Evolutionary conservation across 2,888 invertebrate species (phyloP), one percentile per base, ranked within the genome.

Genomic region (Mystacides longicornis): DNA sequence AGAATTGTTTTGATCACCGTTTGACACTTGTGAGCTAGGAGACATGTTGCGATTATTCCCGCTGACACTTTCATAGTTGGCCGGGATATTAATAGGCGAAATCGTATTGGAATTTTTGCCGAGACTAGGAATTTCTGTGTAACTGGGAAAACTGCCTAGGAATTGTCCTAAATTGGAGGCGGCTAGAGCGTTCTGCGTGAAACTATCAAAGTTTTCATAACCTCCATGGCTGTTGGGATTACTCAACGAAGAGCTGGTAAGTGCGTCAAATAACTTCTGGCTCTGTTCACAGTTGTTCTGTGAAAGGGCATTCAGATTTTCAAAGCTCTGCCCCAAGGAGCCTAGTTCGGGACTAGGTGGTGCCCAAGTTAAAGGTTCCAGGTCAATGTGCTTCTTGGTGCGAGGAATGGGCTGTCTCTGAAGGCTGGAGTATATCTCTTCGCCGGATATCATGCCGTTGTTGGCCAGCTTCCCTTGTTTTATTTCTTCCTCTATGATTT

Each of bases 401-500:
- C 83, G 68, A 0, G 88, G 87, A 60, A 87, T 86, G 1, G 87
- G 86, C 64, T 87, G 86, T 21, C 77, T 59, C 54, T 77, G 77
- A 1, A 77, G 61, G 18, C 77, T 77, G 65, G 75, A 75, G 67
- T 77, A 77, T 57, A 77, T 78, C 58, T 80, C 80, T n/a, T 79
- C 80, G 0, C 74, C 78, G 1, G 77, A 75, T 0, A 76, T 73
- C 0, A 76, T 75, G 0, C 75, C 72, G 54, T 81, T 78, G 65
- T 81, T 71, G 60, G 75, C 85, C 1, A 87, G 72, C 68, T 91
- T 91, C 0, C 89, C 89, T 63, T 89, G 88, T 64, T 89, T 89
- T 52, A 92, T 91, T 69, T 92, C 92, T 66, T 92, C 91, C 65
- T 92, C 90, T 52, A 87, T 87, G 49, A 85, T 89, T 58, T 87